Percentiles rank a stretch among this genome's conserved stretches.
Evolutionary conservation across 2,113 vertebrate genomes (phyloP).

Genomic region (Grallaria varia): DNA sequence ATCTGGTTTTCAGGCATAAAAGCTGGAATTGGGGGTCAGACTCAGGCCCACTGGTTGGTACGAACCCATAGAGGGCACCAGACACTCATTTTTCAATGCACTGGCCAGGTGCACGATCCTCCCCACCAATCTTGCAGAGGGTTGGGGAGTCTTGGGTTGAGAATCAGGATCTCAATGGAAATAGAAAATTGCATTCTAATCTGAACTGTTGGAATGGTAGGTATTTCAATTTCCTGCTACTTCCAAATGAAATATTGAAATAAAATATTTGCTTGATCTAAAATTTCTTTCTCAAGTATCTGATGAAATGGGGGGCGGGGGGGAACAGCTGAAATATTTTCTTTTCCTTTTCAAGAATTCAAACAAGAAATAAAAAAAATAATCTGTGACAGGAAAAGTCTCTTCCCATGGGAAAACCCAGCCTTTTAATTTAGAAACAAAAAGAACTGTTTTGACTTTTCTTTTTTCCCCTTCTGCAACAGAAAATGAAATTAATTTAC

Average conservation of each 20-base stretch:
- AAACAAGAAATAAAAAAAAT: background rate
- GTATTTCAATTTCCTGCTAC: background rate
- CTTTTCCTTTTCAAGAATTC: background rate
- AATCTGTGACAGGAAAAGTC: background rate
- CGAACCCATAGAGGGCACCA: conserved; percentile 65
- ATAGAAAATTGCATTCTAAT: background rate
- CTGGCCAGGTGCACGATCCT: background rate
- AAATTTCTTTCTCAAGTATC: background rate
- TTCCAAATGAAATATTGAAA: background rate
- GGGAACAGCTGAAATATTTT: background rate
- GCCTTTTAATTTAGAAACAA: background rate
- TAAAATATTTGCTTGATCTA: background rate
- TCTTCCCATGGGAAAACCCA: background rate
- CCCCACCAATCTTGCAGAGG: background rate
- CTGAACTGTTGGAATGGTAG: background rate
- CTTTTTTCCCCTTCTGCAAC: background rate
- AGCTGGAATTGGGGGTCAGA: background rate
- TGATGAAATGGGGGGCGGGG: background rate
- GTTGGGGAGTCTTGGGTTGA: background rate
- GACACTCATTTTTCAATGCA: conserved; percentile 46
- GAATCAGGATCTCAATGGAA: background rate
- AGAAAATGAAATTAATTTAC: background rate
- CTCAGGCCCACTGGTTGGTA: background rate
- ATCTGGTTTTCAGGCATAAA: background rate
- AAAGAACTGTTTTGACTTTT: background rate